Evolutionary conservation across 2,797 vertebrate genomes (phyloP).

Genomic region (Gorsachius magnificus): DNA sequence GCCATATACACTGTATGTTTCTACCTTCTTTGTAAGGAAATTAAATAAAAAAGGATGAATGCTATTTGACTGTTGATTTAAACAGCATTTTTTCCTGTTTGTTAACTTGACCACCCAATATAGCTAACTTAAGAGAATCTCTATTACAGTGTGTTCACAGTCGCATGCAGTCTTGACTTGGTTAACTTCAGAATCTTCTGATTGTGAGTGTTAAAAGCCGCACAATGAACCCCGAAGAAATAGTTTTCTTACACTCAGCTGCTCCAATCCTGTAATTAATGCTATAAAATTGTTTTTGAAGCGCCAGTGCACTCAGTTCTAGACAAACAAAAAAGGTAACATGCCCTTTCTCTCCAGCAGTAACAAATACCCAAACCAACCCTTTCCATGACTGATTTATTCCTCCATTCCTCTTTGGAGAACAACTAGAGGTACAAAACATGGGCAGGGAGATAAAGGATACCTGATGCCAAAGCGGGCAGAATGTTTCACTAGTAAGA

Average conservation of each 20-base stretch:
- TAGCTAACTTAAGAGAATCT: background rate
- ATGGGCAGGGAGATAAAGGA: background rate
- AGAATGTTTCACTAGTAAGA: background rate
- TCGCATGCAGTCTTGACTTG: background rate
- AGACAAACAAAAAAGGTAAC: background rate
- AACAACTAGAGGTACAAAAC: background rate
- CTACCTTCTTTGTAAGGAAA: background rate
- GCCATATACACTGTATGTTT: background rate
- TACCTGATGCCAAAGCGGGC: background rate
- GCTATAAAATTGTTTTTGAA: background rate
- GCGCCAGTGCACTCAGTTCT: background rate
- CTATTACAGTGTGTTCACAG: background rate
- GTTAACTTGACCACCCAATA: background rate
- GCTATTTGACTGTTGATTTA: background rate
- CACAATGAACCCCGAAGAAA: background rate
- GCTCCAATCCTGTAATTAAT: background rate
- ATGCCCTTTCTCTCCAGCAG: background rate
- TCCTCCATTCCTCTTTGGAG: background rate
- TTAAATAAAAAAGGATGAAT: background rate
- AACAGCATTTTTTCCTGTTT: background rate
- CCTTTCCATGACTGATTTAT: background rate
- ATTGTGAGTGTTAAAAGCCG: background rate
- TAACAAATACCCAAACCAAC: background rate
- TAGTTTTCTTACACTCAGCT: background rate
- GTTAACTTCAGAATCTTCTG: background rate